Evolutionary conservation across 2,888 invertebrate genomes (phyloP).

Genomic region (Himalopsyche japonica): DNA sequence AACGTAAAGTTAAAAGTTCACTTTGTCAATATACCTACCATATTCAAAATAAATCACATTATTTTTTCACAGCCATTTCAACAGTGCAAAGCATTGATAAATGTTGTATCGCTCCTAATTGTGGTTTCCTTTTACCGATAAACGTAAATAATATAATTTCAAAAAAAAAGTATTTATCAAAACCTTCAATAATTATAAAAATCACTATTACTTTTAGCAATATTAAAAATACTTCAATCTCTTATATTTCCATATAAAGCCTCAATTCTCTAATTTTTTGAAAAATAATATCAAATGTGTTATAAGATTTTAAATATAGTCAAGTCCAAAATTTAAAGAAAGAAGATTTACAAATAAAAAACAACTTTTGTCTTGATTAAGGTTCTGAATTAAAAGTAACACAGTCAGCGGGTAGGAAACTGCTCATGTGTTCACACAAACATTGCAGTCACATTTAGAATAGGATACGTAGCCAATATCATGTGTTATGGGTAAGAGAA

Average conservation of each 20-base stretch:
- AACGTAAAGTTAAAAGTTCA: neutral
- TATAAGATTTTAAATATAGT: no score
- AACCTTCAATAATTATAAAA: neutral
- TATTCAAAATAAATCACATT: slow-evolving; percentile 1
- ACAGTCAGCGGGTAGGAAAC: no score
- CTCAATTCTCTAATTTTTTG: neutral
- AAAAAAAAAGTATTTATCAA: neutral
- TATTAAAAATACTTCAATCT: neutral
- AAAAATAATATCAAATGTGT: neutral
- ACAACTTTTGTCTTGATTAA: no score
- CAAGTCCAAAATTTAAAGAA: no score
- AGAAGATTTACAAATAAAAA: no score
- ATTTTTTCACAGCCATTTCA: neutral
- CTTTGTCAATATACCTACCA: neutral
- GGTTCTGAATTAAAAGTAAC: no score
- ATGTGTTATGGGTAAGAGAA: no score
- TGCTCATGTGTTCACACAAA: no score
- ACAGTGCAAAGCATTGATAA: neutral
- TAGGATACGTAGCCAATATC: no score
- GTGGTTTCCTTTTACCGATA: neutral
- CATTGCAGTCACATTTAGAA: no score
- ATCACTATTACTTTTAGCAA: neutral
- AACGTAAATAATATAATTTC: neutral
- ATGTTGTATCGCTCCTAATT: neutral
- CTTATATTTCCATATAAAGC: neutral